Conservation (phyloP, 2,797 vertebrate species). For the Synanceia verrucosa region DNA sequence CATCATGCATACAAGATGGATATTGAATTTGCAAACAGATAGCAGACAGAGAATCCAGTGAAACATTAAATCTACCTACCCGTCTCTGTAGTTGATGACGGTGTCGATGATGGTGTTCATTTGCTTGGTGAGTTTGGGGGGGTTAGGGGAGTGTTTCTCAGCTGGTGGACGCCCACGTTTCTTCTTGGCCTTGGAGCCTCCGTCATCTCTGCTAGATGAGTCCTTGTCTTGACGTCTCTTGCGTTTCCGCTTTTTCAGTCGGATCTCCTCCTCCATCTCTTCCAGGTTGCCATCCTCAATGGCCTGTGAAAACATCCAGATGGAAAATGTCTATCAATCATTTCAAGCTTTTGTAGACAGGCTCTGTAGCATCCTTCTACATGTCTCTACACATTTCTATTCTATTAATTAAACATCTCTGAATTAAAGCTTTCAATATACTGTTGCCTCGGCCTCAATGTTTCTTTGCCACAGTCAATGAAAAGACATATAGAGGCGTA, state of each 20-base stretch:
- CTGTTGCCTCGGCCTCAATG: slow-evolving; percentile 8
- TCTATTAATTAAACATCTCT: slow-evolving; percentile 20
- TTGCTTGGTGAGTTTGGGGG: slow-evolving; percentile 94
- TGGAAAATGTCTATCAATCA: background rate
- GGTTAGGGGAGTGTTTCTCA: slow-evolving; percentile 95
- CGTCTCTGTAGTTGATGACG: slow-evolving; percentile 97
- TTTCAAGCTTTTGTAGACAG: background rate
- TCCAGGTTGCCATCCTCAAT: slow-evolving; percentile 98
- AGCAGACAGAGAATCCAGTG: too few relatives aligned
- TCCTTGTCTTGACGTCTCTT: slow-evolving; percentile 94
- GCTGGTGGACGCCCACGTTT: slow-evolving; percentile 94
- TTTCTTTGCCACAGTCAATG: slow-evolving; percentile 34
- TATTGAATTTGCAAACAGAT: too few relatives aligned
- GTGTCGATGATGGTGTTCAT: slow-evolving; percentile 97
- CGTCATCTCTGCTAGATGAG: slow-evolving; percentile 87
- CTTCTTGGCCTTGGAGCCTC: slow-evolving; percentile 90
- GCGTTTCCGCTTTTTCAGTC: slow-evolving; percentile 95
- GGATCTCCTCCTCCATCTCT: slow-evolving; percentile 98
- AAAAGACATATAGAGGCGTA: too few relatives aligned
- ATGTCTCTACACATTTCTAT: background rate
- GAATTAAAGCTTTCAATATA: slow-evolving; percentile 1
- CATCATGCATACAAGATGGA: too few relatives aligned
- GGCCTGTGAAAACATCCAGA: slow-evolving; percentile 78
- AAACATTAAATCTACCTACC: slow-evolving; percentile 75
- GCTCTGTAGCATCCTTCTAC: background rate